Conservation (phyloP, 2,888 invertebrate genomes). For the Microctonus aethiopoides region DNA sequence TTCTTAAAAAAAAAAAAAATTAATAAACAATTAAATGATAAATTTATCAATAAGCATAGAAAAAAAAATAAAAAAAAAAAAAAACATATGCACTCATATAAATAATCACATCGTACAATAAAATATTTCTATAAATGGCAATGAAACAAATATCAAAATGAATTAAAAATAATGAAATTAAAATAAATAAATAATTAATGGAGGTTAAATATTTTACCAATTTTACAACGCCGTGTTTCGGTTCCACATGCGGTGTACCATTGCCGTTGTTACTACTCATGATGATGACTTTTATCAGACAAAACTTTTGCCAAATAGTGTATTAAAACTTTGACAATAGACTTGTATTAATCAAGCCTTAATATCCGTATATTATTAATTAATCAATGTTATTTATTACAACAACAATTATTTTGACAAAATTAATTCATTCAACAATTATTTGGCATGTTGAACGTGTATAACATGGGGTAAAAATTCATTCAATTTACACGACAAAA, state of each 20-base stretch:
- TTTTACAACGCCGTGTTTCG: conserved; percentile 73
- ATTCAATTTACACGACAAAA: conserved; percentile 41
- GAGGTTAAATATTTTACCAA: conserved; percentile 67
- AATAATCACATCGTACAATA: background rate
- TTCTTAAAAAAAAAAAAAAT: background rate
- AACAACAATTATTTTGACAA: background rate
- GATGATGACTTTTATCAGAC: conserved; percentile 28
- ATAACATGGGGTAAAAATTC: conserved; percentile 20
- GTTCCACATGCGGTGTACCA: conserved; percentile 65
- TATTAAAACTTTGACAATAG: conserved; percentile 8
- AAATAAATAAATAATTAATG: conserved; percentile 1
- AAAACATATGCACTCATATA: conserved; percentile 18
- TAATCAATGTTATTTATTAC: background rate
- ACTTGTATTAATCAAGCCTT: background rate
- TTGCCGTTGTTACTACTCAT: conserved; percentile 46
- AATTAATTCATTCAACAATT: conserved; percentile 47
- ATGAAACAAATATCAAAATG: background rate
- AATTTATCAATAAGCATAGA: too few relatives aligned
- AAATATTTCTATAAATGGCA: background rate
- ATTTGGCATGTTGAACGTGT: conserved; percentile 55
- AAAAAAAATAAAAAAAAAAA: conserved; percentile 39
- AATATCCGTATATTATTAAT: background rate
- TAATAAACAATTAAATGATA: conserved; percentile 46
- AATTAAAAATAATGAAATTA: conserved; percentile 23
- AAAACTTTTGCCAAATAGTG: conserved; percentile 7